Evolutionary conservation across 2,888 invertebrate genomes (phyloP), one percentile per base, ranked within the genome.

Genomic region (Heliconius charithonia): DNA sequence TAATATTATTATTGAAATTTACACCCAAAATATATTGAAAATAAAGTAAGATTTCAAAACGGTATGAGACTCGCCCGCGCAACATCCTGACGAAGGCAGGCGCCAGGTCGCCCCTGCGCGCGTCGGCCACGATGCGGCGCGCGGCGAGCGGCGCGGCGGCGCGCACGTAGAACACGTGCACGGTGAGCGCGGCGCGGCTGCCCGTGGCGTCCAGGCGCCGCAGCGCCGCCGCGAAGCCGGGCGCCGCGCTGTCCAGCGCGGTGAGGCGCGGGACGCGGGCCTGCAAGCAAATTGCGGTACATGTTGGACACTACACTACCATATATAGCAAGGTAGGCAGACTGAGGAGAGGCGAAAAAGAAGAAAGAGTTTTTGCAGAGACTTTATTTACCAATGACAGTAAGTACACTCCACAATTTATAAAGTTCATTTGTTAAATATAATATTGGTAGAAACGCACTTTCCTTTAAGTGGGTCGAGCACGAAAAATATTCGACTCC

Each of bases 101-200:
- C 71, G 95, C 97, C 89, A 97, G 96, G 90, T 96, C 92, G 97
- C 92, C 92, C 56, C 97, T 95, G 16, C 69, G 7, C 3, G 69
- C 69, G 41, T 25, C 27, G 69, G 69, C 69, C 16, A 69, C 41
- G 41, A 69, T 19, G 9, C 25, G 69, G 16, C 3, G 69, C 88
- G 75, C 90, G 96, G 97, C 96, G 93, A 98, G 98, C 76, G 95
- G 94, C 22, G 99, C 96, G 82, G 99, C 98, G 84, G 97, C 96
- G 89, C 97, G 97, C 3, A 98, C 98, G 88, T 99, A 99, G 95
- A 99, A 98, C 83, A 99, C 96, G 90, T 99, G 98, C 82, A 98
- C 98, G 0, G 99, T 99, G 88, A 99, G 98, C 86, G 97, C 97
- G 4, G 98, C 98, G 82, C 99, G 96, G 62, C 97, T 96, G 85